Base-by-base conservation (phyloP, 1,140 invertebrate genomes). In the Eriocheir sinensis region DNA sequence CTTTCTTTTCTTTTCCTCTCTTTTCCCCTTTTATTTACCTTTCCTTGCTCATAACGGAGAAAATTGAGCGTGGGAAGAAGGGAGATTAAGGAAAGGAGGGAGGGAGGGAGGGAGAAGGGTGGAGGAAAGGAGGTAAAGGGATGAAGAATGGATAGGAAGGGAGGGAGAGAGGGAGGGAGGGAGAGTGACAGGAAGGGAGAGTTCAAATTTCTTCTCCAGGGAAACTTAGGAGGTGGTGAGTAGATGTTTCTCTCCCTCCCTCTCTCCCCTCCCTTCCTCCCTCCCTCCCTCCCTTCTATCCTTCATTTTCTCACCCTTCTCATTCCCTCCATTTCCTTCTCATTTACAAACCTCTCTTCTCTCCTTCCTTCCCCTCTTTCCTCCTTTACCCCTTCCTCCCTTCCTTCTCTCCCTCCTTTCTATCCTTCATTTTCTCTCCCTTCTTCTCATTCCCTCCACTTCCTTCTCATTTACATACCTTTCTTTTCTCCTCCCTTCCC, bases 1-100 rank as follows among this genome's bases (percentile, higher is more conserved):
- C n/a, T n/a, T n/a, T n/a, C n/a, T n/a, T n/a, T n/a, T n/a, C n/a
- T n/a, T n/a, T n/a, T n/a, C n/a, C n/a, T n/a, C n/a, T n/a, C n/a
- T n/a, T n/a, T n/a, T n/a, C n/a, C n/a, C n/a, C n/a, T n/a, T n/a
- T n/a, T n/a, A n/a, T n/a, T n/a, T n/a, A n/a, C n/a, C n/a, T n/a
- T n/a, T n/a, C n/a, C n/a, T n/a, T n/a, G n/a, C n/a, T n/a, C n/a
- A n/a, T n/a, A n/a, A 72, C 60, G 48, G 60, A 72, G 60, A 27
- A 72, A n/a, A n/a, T 72, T 72, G 60, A 72, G 60, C 60, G 60
- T 72, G 60, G 60, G 60, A 72, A 72, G n/a, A n/a, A n/a, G n/a
- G n/a, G n/a, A 72, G 60, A 72, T 72, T 72, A 0, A 72, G 60
- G 9, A 21, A 3, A 21, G 9, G 48, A 9, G 48, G 0, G 48